Percentiles rank a stretch among this genome's conserved stretches.
Evolutionary conservation across 2,888 invertebrate genomes (phyloP).

Genomic region (Ariolimax columbianus): DNA sequence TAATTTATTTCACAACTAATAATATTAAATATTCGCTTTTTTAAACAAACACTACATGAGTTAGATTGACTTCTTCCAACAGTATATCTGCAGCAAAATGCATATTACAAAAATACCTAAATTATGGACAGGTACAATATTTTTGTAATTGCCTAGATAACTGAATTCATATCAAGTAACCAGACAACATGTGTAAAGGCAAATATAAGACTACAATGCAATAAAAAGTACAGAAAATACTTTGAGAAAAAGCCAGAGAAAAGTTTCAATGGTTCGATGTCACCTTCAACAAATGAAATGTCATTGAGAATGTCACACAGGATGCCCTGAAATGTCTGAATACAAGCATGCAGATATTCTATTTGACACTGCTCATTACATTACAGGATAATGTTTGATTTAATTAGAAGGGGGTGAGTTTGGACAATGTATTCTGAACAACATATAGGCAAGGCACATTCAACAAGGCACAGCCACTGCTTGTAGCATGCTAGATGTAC

Average conservation of each 20-base stretch:
- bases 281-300: not conserved
- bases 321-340: not conserved
- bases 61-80: too few species aligned
- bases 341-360: not conserved
- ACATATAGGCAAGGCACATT: conserved; percentile 26
- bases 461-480: conserved; percentile 11
- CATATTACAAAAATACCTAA: too few species aligned
- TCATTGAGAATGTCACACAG: not conserved
- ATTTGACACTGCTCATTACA: not conserved
- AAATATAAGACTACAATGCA: too few species aligned
- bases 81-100: too few species aligned
- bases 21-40: too few species aligned
- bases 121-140: too few species aligned
- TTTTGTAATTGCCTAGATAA: too few species aligned
- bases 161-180: too few species aligned
- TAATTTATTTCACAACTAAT: too few species aligned
- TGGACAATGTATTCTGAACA: not conserved
- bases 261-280: not conserved
- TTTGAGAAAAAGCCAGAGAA: too few species aligned
- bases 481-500: not conserved
- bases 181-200: not conserved
- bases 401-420: not conserved
- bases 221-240: too few species aligned
- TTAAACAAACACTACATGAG: too few species aligned
- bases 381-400: not conserved